Base-by-base conservation (phyloP, 2,888 invertebrate genomes). In the Ennomos erosarius region DNA sequence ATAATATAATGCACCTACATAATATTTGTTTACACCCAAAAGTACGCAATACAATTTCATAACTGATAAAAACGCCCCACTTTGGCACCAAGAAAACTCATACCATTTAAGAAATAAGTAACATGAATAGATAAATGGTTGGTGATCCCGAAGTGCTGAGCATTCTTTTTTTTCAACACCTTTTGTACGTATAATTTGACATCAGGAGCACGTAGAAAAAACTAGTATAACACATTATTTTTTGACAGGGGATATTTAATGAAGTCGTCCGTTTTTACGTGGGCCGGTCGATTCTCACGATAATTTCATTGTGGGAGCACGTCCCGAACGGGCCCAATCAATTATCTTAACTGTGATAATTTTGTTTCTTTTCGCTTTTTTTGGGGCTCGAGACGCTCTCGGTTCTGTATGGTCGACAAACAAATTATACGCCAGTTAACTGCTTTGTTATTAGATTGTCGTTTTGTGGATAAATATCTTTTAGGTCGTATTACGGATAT, bases 191-290 rank as follows among this genome's bases (percentile, higher is more conserved):
- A 90, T 90, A 90, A 91, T 91, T 90, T 88, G 88, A 91, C 87
- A 90, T 88, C 88, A 85, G 90, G 87, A 89, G 88, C 87, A 85
- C 80, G 83, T 75, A 84, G 65, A 88, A 88, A 85, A 89, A 88
- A 85, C 79, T 84, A 85, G 86, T 90, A 87, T 90, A 87, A 6
- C 85, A 88, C 88, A 90, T 90, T 90, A 88, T 84, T 81, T 87
- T 86, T 89, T 90, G 91, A 92, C 91, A 90, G 88, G 87, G 87
- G 90, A 84, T 90, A 91, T 88, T 90, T 90, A 90, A 92, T 90
- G 90, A 90, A 91, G 90, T 87, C 82, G 87, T 92, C 74, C 64
- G 74, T 81, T 87, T 88, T 79, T 82, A 78, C 68, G 74, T 68
- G 67, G 74, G 70, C 69, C 71, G 72, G 69, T 62, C 78, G 75